Evolutionary conservation across 2,797 vertebrate species (phyloP), one percentile per base, ranked within the genome.

Genomic region (Amblyopsis hoosieri): DNA sequence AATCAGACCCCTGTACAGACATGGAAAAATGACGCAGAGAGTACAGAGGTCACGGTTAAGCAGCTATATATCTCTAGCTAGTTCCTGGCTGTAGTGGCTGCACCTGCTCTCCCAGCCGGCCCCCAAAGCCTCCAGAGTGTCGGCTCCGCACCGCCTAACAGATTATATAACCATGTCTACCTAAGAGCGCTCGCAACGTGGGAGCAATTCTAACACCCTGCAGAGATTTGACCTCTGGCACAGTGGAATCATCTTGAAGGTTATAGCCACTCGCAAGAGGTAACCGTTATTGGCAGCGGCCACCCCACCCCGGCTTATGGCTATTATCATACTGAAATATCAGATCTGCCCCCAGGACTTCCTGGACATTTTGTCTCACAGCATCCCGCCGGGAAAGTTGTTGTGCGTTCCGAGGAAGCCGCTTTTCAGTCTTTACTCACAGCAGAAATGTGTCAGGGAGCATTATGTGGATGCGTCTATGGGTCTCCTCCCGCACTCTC

Each of bases 261-360:
- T 85, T 89, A 78, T 69, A 56, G 65, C 75, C 55, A 54, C 56
- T 64, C 58, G 67, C 53, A 53, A 69, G 72, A 75, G 70, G 75
- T 60, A 66, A 53, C 62, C 67, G 68, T 74, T 63, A 74, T 75
- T 74, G 71, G 64, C 69, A 78, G 69, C 60, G 54, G 1, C 49
- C 50, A 66, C 66, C 51, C 58, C 46, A 37, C 42, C 60, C 1
- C 12, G 70, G 71, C 80, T 78, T 67, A 74, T 52, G 65, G 71
- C 55, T 57, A 76, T 87, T 83, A 85, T 84, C 77, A 73, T 85
- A 54, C 59, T 81, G 82, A 89, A 85, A 88, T 86, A 87, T 86
- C 85, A 87, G 15, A 13, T 47, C 68, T 81, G 75, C 79, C 80
- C 78, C 66, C 58, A 74, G 68, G 90, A 80, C 74, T 76, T 85